A percentile compares a stretch with the other conserved stretches of the same genome.
Evolutionary conservation across 2,797 vertebrate species (phyloP).

Genomic region (Balearica regulorum): DNA sequence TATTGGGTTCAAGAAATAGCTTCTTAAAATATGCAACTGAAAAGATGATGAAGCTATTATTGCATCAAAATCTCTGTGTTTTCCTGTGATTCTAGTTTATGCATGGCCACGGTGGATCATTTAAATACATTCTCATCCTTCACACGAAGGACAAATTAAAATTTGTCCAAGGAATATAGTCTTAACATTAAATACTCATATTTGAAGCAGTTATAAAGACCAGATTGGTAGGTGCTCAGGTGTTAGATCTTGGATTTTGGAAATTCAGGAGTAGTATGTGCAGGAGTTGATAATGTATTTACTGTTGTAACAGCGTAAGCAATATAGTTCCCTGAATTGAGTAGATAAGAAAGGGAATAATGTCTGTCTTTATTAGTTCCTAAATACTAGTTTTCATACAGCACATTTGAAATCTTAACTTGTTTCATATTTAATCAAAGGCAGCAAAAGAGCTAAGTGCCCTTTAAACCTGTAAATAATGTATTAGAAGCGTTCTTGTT

Average conservation of each 20-base stretch:
- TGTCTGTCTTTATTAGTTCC: not conserved
- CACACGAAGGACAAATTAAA: not conserved
- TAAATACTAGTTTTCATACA: not conserved
- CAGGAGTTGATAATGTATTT: not conserved
- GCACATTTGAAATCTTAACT: not conserved
- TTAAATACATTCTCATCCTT: not conserved
- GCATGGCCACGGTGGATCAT: not conserved
- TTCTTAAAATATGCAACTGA: not conserved
- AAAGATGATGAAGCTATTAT: not conserved
- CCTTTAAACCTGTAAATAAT: conserved; percentile 17
- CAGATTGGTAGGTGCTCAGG: not conserved
- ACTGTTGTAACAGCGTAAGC: not conserved
- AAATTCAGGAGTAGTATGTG: not conserved
- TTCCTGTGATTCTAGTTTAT: not conserved
- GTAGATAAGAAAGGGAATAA: not conserved
- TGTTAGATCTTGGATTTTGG: not conserved
- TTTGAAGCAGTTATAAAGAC: not conserved
- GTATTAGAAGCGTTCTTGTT: not conserved
- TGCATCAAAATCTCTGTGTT: not conserved
- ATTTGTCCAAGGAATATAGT: not conserved
- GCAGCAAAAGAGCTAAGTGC: not conserved
- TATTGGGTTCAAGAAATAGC: not conserved
- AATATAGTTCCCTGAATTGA: not conserved
- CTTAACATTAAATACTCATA: not conserved
- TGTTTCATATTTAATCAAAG: not conserved